Evolutionary conservation across 2,888 invertebrate species (phyloP), one percentile per base, ranked within the genome.

Genomic region (Eristalinus sepulchralis): DNA sequence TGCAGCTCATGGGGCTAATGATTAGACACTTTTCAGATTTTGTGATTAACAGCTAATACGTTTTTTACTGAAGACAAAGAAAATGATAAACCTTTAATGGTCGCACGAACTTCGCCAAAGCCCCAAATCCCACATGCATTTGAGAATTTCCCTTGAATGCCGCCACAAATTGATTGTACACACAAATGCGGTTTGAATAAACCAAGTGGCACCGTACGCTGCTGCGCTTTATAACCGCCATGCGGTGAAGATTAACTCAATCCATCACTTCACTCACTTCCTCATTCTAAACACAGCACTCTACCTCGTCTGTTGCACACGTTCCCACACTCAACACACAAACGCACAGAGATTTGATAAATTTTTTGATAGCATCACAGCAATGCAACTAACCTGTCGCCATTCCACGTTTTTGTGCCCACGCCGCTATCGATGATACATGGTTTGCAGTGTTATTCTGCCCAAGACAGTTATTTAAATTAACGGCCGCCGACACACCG

Each of bases 401-500:
- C 91, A 95, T 95, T 3, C 94, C 94, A 55, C 94, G 94, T 8
- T 91, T 91, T 90, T 96, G 96, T 0, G 96, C 96, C 95, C 96
- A 96, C 68, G 94, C 94, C 36, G 96, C 94, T 24, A 97, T 94
- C 0, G 96, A 96, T 10, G 94, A 91, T 0, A 96, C 95, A 31
- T 95, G 95, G 89, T 95, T 94, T 0, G 91, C 90, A 0, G 92
- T 92, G 60, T 94, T 93, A 47, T 93, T 93, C 90, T 95, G 95
- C 0, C 94, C 94, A 1, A 92, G 90, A 90, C 97, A 97, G 90
- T 96, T 95, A 1, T 94, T 94, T 2, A 94, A 92, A 66, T 92
- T 92, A 0, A 96, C 96, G 0, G 94, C 94, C 0, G 94, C 96
- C 13, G 95, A 95, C 0, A 97, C 94, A 13, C 97, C 97, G 47